A percentile compares a stretch with the other conserved stretches of the same genome.
These are phyloP conservation scores for Bergia puertoricense DNA, from an alignment of 92 coral and sea anemone genomes.

Conservation along the genomic window DNA sequence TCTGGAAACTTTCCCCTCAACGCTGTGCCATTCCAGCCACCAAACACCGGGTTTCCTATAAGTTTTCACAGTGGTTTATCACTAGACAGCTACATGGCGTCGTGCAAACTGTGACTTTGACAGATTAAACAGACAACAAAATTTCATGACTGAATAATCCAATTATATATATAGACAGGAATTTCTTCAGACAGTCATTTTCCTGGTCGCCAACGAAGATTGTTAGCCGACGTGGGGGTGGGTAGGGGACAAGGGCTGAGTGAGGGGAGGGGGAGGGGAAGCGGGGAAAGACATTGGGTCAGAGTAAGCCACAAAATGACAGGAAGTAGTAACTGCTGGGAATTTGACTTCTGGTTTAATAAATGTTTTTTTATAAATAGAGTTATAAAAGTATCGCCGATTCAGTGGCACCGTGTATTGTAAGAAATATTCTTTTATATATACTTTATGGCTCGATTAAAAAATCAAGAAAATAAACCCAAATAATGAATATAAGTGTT, in stretches of 20 bases:
- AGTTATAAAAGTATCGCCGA: background rate
- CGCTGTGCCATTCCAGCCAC: constrained; percentile 34
- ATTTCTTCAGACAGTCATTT: background rate
- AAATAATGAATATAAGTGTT: too few relatives aligned
- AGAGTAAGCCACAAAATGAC: background rate
- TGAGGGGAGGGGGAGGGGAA: background rate
- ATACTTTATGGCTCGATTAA: background rate
- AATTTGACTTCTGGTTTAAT: background rate
- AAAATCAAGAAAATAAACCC: background rate
- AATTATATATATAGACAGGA: background rate
- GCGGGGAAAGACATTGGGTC: too few relatives aligned
- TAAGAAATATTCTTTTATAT: too few relatives aligned
- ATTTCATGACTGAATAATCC: background rate
- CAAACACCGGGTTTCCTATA: constrained; percentile 33
- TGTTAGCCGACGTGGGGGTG: background rate
- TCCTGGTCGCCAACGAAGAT: background rate
- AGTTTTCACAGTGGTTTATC: constrained; percentile 37
- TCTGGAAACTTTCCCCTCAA: constrained; percentile 46
- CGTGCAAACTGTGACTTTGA: constrained; percentile 36
- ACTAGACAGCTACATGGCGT: constrained; percentile 39
- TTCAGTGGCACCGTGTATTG: background rate
- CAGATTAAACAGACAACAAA: constrained; percentile 1
- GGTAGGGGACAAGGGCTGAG: background rate
- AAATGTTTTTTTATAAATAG: too few relatives aligned
- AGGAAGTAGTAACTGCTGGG: background rate